Conservation (phyloP, 2,797 vertebrate species). For the Aldrovandia affinis region DNA sequence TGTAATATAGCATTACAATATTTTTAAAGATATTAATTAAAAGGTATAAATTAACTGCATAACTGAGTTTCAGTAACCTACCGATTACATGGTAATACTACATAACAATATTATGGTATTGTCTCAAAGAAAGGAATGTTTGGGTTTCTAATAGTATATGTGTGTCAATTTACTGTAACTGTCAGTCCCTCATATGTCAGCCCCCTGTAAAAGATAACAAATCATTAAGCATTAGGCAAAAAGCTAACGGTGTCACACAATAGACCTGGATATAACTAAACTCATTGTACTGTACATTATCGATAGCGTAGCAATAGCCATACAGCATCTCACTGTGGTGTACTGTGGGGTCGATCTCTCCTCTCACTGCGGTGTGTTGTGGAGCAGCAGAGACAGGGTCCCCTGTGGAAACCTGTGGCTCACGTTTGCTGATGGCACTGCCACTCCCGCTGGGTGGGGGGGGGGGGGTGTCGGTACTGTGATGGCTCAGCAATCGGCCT, state of each 20-base stretch:
- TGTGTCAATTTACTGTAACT: not conserved
- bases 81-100: too few relatives aligned
- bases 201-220: not conserved
- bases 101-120: too few relatives aligned
- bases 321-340: not conserved
- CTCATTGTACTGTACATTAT: not conserved
- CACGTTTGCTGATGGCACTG: not conserved
- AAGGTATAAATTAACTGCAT: too few relatives aligned
- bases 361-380: not conserved
- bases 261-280: not conserved
- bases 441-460: not conserved
- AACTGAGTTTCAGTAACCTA: not conserved
- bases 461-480: not conserved
- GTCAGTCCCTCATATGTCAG: not conserved
- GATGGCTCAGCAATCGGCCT: not conserved
- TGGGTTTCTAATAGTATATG: not conserved
- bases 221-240: not conserved
- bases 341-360: not conserved
- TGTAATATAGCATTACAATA: too few relatives aligned
- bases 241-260: not conserved
- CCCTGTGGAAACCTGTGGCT: not conserved
- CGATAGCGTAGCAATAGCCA: not conserved
- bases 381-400: not conserved
- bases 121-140: too few relatives aligned
- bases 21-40: too few relatives aligned